phyloP scores from a whole-genome alignment of 1,140 invertebrate genomes.

The Drosophila carrolli region DNA sequence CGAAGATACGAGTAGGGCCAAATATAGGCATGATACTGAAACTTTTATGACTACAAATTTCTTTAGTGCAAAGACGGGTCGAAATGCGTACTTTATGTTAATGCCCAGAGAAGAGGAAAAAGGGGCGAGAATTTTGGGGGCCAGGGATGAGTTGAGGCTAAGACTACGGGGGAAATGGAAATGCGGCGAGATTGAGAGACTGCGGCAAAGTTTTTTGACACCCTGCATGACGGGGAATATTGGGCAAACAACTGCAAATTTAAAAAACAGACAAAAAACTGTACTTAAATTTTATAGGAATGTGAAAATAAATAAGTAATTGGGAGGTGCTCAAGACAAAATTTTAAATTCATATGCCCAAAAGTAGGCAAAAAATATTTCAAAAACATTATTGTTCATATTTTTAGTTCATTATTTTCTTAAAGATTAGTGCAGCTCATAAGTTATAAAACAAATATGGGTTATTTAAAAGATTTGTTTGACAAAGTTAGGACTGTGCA shows the following conservation, averaged over 20 bases:
- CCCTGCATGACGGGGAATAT: conserved; percentile 2
- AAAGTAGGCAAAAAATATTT: neutral
- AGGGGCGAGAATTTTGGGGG: conserved; percentile 1
- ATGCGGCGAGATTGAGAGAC: conserved; percentile 50
- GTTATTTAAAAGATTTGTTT: too few relatives aligned
- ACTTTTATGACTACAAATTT: conserved; percentile 74
- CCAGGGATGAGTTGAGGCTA: conserved; percentile 17
- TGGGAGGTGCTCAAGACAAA: too few relatives aligned
- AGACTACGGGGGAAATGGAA: conserved; percentile 23
- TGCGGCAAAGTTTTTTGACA: conserved; percentile 46
- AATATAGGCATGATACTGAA: conserved; percentile 66
- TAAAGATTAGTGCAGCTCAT: too few relatives aligned
- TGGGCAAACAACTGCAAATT: conserved; percentile 1
- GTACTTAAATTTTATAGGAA: too few relatives aligned
- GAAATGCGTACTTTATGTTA: conserved; percentile 67
- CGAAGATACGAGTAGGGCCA: conserved; percentile 27
- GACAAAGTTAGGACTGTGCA: too few relatives aligned
- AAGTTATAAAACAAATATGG: too few relatives aligned
- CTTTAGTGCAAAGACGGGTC: conserved; percentile 54
- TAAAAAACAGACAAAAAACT: too few relatives aligned
- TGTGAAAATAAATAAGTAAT: too few relatives aligned
- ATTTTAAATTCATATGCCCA: neutral
- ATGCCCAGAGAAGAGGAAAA: conserved; percentile 22
- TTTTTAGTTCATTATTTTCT: too few relatives aligned
- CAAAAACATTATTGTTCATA: neutral